phyloP scores from a whole-genome alignment of 2,113 vertebrate genomes.

The Panthera tigris region DNA sequence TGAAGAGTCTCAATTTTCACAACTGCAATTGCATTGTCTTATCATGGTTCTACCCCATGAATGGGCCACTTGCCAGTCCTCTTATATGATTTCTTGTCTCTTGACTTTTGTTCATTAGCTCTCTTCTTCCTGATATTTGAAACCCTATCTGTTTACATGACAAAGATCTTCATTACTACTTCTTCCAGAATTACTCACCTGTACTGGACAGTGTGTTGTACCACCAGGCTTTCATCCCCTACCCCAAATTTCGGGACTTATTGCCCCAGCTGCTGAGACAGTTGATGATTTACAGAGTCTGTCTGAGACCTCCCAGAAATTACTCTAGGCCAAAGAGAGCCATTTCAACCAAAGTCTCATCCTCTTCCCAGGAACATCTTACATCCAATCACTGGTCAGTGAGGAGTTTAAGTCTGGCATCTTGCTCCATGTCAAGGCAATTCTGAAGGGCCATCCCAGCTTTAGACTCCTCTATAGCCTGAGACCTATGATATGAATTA shows the following conservation, averaged over 20 bases:
- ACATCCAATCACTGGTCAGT: not conserved
- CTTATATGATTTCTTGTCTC: not conserved
- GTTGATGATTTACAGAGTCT: not conserved
- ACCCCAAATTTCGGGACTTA: not conserved
- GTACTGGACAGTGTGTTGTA: not conserved
- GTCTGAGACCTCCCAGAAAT: not conserved
- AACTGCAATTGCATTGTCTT: not conserved
- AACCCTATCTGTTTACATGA: not conserved
- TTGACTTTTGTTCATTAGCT: not conserved
- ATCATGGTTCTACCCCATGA: not conserved
- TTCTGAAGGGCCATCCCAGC: not conserved
- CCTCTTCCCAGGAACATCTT: not conserved
- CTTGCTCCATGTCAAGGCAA: not conserved
- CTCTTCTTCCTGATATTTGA: not conserved
- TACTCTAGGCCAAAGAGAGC: not conserved
- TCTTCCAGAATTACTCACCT: not conserved
- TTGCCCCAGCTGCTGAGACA: not conserved
- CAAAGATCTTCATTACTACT: not conserved
- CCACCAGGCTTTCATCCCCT: not conserved
- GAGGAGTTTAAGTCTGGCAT: not conserved
- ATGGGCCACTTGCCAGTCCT: not conserved
- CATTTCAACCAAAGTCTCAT: not conserved
- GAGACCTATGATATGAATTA: not conserved
- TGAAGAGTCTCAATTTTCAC: not conserved
- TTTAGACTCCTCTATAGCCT: not conserved